Conservation (phyloP, 2,797 vertebrate genomes). For the Octomys mimax region DNA sequence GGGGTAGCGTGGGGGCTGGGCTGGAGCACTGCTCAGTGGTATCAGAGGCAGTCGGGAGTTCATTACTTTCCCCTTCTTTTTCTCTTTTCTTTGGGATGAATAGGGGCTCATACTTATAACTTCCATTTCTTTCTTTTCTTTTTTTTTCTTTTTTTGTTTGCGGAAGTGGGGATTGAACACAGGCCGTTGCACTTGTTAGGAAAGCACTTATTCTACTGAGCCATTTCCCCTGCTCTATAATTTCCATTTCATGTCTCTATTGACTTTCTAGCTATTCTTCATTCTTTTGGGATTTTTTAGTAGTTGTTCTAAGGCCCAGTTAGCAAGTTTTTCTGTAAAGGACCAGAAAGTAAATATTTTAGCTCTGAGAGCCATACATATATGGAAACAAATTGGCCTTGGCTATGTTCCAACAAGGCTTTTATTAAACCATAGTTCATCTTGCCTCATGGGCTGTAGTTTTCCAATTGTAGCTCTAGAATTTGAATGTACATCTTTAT, state of each 20-base stretch:
- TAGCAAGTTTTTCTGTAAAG: constrained; percentile 56
- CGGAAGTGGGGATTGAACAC: too few species aligned
- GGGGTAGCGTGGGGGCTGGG: too few species aligned
- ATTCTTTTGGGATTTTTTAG: background rate
- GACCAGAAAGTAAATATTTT: constrained; percentile 5
- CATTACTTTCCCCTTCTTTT: background rate
- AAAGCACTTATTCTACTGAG: too few species aligned
- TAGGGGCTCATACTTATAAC: background rate
- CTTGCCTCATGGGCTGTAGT: background rate
- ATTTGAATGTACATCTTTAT: background rate
- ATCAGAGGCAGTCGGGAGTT: background rate
- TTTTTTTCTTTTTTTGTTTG: too few species aligned
- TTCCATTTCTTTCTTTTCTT: background rate
- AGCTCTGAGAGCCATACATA: background rate
- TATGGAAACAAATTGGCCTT: constrained; percentile 27
- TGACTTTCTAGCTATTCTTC: background rate
- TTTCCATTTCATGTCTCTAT: background rate
- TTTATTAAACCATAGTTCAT: constrained; percentile 13
- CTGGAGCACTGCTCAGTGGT: background rate
- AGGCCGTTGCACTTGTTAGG: too few species aligned
- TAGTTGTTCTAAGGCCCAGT: constrained; percentile 4
- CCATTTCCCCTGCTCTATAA: background rate
- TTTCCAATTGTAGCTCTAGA: background rate
- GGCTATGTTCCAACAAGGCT: constrained; percentile 27
- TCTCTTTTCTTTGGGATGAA: background rate